These are phyloP conservation scores for Criorhina ranunculi DNA, from an alignment of 2,888 invertebrate species.

Conservation along the genomic window DNA sequence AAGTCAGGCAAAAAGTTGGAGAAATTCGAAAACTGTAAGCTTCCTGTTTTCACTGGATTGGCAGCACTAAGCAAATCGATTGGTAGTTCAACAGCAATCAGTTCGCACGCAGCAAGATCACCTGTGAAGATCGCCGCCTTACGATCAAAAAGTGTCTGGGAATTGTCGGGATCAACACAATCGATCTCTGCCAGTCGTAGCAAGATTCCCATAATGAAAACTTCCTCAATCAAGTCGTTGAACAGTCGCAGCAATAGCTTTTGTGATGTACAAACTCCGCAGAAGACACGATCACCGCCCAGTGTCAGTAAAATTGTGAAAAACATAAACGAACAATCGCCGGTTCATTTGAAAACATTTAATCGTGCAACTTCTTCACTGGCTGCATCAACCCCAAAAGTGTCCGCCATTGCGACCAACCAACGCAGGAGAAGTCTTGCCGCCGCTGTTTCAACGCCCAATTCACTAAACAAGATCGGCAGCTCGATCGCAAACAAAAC, in stretches of 20 bases:
- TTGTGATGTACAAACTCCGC: constrained; percentile 77
- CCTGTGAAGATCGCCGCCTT: constrained; percentile 46
- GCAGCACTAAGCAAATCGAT: constrained; percentile 72
- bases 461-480: constrained; percentile 78
- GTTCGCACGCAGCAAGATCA: constrained; percentile 71
- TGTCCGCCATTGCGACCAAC: constrained; percentile 16
- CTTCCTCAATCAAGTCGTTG: constrained; percentile 78
- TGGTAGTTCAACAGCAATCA: constrained; percentile 82
- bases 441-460: constrained; percentile 76
- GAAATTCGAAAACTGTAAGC: constrained; percentile 84
- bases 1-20: constrained; percentile 82
- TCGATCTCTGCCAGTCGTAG: constrained; percentile 86
- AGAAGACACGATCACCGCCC: constrained; percentile 48
- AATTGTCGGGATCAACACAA: constrained; percentile 84
- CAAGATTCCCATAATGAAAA: constrained; percentile 86
- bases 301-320: constrained; percentile 75
- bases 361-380: constrained; percentile 45
- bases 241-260: constrained; percentile 81
- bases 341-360: constrained; percentile 40
- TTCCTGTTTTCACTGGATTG: constrained; percentile 84
- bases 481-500: constrained; percentile 39
- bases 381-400: constrained; percentile 53
- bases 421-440: constrained; percentile 61
- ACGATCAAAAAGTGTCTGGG: constrained; percentile 83
- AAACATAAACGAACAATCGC: constrained; percentile 75